These are phyloP conservation scores for Pollicipes pollicipes DNA, from an alignment of 1,140 invertebrate species.

Conservation along the genomic window DNA sequence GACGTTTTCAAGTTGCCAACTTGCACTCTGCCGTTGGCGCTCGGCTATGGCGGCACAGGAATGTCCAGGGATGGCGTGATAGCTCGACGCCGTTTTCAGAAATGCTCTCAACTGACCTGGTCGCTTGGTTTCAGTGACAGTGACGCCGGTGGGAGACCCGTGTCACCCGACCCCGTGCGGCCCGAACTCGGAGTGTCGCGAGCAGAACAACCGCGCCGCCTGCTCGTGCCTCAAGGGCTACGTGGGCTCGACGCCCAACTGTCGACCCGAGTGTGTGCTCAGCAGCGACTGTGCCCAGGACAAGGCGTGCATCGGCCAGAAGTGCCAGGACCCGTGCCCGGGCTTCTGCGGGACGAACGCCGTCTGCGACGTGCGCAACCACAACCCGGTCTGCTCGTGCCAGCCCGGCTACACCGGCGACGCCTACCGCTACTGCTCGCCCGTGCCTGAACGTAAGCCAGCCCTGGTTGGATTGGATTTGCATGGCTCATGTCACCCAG, in stretches of 20 bases:
- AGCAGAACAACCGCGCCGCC: conserved; percentile 20
- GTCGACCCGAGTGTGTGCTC: conserved; percentile 35
- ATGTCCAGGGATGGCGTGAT: no score
- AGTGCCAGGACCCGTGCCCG: conserved; percentile 39
- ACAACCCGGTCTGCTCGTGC: conserved; percentile 59
- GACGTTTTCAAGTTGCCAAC: no score
- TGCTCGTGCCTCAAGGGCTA: conserved; percentile 23
- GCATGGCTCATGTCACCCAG: no score
- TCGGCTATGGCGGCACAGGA: no score
- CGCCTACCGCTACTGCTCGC: conserved; percentile 60
- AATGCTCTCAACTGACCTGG: no score
- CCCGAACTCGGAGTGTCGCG: conserved; percentile 37
- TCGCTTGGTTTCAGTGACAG: no score
- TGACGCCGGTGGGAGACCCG: background rate
- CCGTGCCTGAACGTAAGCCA: conserved; percentile 26
- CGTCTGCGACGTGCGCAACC: conserved; percentile 60
- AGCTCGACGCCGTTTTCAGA: no score
- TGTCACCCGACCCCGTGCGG: conserved; percentile 36
- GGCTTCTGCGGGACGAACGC: conserved; percentile 45
- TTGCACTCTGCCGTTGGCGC: no score
- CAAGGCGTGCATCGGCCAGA: conserved; percentile 30
- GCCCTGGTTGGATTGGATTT: no score
- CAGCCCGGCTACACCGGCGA: conserved; percentile 64
- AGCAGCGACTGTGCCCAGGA: conserved; percentile 24
- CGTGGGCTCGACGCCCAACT: conserved; percentile 39